A percentile compares a stretch with the other conserved stretches of the same genome.
These are phyloP conservation scores for Heterodera schachtii DNA, from an alignment of 1,140 invertebrate species.

Conservation along the genomic window DNA sequence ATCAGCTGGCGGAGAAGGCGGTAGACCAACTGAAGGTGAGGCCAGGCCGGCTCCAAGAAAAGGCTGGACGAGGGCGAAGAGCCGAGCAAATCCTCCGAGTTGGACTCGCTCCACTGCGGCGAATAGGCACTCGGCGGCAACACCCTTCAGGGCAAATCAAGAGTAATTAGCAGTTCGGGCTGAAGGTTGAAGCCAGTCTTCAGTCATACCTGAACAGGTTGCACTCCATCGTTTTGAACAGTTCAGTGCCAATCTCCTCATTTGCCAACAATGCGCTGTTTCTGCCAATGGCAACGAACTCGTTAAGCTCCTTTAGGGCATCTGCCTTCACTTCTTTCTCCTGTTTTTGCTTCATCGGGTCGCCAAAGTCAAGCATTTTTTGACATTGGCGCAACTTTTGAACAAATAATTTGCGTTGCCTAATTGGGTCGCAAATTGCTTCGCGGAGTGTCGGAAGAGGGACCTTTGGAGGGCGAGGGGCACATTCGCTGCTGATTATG, in stretches of 20 bases:
- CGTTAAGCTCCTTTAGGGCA: constrained; percentile 12
- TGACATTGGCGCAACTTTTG: constrained; percentile 27
- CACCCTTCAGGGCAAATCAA: constrained; percentile 3
- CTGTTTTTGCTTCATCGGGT: constrained; percentile 39
- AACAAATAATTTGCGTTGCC: not conserved
- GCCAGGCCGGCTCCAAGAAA: constrained; percentile 90
- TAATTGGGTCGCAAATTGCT: not conserved
- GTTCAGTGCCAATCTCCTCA: not conserved
- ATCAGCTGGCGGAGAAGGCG: constrained; percentile 92
- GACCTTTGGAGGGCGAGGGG: not conserved
- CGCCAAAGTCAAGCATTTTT: constrained; percentile 9
- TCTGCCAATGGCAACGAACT: not conserved
- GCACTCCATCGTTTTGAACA: constrained; percentile 10
- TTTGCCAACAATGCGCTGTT: not conserved
- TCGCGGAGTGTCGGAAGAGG: constrained; percentile 6
- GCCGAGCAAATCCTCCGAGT: not conserved
- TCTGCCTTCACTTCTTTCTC: constrained; percentile 4
- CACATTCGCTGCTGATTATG: not conserved
- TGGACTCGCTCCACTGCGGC: not conserved
- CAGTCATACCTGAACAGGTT: constrained; percentile 21
- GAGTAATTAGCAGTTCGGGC: not conserved
- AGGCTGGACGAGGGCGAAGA: not conserved
- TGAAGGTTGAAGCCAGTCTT: no score
- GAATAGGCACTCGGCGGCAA: not conserved
- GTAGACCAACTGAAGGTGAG: constrained; percentile 92